Percentiles rank a stretch among this genome's conserved stretches.
Evolutionary conservation across 2,888 invertebrate genomes (phyloP).

Genomic region (Lepidochitona cinerea): DNA sequence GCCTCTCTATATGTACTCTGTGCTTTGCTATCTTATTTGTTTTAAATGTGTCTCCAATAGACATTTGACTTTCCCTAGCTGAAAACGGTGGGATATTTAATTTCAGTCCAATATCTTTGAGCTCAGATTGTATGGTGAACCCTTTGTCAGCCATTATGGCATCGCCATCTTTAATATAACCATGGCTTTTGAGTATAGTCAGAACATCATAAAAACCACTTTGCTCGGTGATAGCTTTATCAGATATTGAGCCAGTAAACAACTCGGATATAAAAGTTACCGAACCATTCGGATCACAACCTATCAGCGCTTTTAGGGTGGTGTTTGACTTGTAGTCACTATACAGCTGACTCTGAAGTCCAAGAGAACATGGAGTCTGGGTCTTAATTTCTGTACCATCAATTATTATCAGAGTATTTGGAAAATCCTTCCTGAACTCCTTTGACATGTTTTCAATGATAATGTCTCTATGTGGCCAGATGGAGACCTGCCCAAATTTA

Average conservation of each 20-base stretch:
- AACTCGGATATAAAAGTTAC: slow-evolving; percentile 21
- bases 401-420: slow-evolving; percentile 21
- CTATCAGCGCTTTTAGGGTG: slow-evolving; percentile 21
- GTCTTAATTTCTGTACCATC: slow-evolving; percentile 29
- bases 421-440: slow-evolving; percentile 22
- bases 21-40: background rate
- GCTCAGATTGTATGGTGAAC: background rate
- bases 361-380: slow-evolving; percentile 17
- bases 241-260: slow-evolving; percentile 15
- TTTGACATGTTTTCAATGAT: slow-evolving; percentile 29
- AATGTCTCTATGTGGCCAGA: slow-evolving; percentile 25
- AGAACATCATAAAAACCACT: background rate
- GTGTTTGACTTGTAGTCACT: slow-evolving; percentile 3
- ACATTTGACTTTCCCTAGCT: background rate
- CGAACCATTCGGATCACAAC: slow-evolving; percentile 21
- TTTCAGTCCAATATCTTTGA: slow-evolving; percentile 2
- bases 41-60: background rate
- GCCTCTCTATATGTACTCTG: background rate
- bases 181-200: background rate
- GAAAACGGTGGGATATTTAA: background rate
- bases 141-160: background rate
- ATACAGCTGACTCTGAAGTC: background rate
- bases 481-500: slow-evolving; percentile 13
- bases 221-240: background rate
- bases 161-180: background rate